Evolutionary conservation across 2,888 invertebrate genomes (phyloP), one percentile per base, ranked within the genome.

Genomic region (Apodemia zela): DNA sequence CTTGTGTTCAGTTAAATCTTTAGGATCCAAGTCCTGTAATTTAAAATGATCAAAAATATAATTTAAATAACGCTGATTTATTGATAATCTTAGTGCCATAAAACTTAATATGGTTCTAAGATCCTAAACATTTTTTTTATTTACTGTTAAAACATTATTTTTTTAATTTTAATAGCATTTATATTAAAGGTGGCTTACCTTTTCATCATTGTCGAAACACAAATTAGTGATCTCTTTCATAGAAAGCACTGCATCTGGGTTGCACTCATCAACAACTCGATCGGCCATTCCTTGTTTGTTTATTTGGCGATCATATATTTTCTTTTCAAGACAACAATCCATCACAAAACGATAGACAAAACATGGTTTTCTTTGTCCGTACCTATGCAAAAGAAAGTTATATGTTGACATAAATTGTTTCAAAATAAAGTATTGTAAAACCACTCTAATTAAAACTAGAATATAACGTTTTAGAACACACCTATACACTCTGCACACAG

Each of bases 281-380:
- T 99, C 98, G 0, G 99, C 97, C 97, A 99, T 98, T 65, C 99
- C 99, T 86, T 99, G 98, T 79, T 99, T 99, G 82, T 97, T 98
- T 68, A 99, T 97, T 92, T 99, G 99, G 35, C 99, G 92, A 79
- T 99, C 99, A 82, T 99, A 99, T 69, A 99, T 99, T 86, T 98
- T 98, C 87, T 98, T 97, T 81, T 99, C 99, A 70, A 99, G 93
- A 72, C 98, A 98, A 84, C 98, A 98, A 84, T 99, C 99, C 84
- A 98, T 98, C 6, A 99, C 98, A 66, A 99, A 94, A 51, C 99
- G 94, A 83, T 99, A 99, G 5, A 99, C 98, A 82, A 96, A 98
- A 76, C 98, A 98, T 0, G 96, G 96, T 78, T 98, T 99, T 75
- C 94, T 94, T 84, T 99, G 99, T 0, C 99, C 99, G 79, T 98